phyloP scores from a whole-genome alignment of 2,888 invertebrate genomes.

The Thysanoteuthis rhombus region DNA sequence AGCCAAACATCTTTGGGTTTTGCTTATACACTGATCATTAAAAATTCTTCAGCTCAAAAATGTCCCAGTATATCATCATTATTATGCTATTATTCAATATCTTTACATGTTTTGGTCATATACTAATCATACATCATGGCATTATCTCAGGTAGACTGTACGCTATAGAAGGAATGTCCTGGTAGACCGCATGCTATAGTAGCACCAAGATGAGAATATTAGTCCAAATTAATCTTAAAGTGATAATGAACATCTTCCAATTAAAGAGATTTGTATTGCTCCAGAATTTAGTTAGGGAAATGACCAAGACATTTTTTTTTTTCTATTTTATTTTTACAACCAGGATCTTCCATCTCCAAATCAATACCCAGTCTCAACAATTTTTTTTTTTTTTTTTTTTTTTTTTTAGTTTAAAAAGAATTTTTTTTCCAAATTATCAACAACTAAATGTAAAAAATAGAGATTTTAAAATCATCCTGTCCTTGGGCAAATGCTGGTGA shows the following conservation, averaged over 20 bases:
- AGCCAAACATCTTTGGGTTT: too few relatives aligned
- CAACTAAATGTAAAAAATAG: slow-evolving; percentile 1
- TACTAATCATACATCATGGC: too few relatives aligned
- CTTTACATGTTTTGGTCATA: too few relatives aligned
- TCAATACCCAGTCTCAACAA: neutral
- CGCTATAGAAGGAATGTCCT: too few relatives aligned
- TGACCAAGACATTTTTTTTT: neutral
- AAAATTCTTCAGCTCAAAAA: too few relatives aligned
- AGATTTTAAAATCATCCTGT: neutral
- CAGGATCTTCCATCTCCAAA: neutral
- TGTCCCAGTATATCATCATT: too few relatives aligned
- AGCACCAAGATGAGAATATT: neutral
- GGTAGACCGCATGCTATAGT: too few relatives aligned
- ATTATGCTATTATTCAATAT: too few relatives aligned
- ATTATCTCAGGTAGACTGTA: too few relatives aligned
- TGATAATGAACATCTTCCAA: neutral
- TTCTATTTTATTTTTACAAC: neutral
- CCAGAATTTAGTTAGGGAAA: neutral
- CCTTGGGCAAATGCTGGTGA: neutral
- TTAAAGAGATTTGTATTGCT: slow-evolving; percentile 12
- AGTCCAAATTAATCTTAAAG: neutral
- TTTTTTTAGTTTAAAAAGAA: neutral
- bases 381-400: neutral
- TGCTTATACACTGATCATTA: too few relatives aligned
- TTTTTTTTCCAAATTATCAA: too few relatives aligned